Evolutionary conservation across 2,113 vertebrate genomes (phyloP).

Genomic region (Pelobates fuscus): DNA sequence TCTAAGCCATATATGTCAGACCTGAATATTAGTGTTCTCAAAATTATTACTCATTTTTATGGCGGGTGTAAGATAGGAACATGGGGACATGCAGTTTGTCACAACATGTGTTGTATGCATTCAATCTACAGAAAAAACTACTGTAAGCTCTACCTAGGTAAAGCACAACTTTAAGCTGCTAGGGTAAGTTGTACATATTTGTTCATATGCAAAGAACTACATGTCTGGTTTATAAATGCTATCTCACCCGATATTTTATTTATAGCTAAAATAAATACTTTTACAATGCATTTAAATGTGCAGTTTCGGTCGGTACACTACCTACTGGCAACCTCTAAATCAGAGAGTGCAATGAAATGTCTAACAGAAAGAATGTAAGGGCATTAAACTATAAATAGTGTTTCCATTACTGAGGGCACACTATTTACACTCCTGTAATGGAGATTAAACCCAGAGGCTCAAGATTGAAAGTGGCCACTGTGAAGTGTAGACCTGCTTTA

Average conservation of each 20-base stretch:
- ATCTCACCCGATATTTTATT: constrained; percentile 40
- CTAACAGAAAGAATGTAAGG: constrained; percentile 58
- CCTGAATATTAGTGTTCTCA: no score
- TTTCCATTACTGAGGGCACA: constrained; percentile 6
- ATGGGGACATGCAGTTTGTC: no score
- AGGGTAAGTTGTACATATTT: no score
- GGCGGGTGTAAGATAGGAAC: no score
- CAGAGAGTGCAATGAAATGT: constrained; percentile 60
- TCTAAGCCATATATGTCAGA: no score
- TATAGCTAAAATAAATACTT: constrained; percentile 51
- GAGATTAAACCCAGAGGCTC: constrained; percentile 49
- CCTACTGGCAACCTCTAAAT: constrained; percentile 59
- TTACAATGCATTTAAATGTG: constrained; percentile 51
- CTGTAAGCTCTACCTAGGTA: no score
- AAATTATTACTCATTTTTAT: no score
- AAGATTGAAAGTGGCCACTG: constrained; percentile 23
- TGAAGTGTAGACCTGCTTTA: background rate
- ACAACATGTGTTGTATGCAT: no score
- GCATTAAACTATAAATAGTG: constrained; percentile 46
- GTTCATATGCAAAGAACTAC: background rate
- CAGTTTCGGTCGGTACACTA: constrained; percentile 51
- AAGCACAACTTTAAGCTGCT: no score
- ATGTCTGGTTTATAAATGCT: constrained; percentile 23
- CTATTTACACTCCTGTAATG: constrained; percentile 49
- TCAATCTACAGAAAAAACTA: no score